A percentile compares a stretch with the other conserved stretches of the same genome.
These are phyloP conservation scores for Albula goreensis DNA, from an alignment of 2,113 vertebrate species.

Conservation along the genomic window DNA sequence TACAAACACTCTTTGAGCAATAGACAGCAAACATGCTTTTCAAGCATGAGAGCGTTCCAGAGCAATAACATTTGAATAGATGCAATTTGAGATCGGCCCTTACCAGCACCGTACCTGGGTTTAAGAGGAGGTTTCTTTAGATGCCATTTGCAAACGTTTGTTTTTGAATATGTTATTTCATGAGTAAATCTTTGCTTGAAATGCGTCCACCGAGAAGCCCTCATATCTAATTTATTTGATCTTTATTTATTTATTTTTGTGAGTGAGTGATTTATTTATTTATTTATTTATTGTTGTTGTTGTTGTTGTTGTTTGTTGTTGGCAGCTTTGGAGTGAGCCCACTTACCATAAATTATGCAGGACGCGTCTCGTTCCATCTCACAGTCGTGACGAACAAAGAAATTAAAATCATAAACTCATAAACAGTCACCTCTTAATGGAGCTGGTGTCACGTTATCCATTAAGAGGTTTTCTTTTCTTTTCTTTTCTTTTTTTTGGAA, in stretches of 20 bases:
- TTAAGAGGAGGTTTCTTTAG: neutral
- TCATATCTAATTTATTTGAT: conserved; percentile 59
- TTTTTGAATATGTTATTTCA: conserved; percentile 34
- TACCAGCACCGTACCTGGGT: neutral
- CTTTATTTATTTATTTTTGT: conserved; percentile 39
- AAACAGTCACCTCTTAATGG: neutral
- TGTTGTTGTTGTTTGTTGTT: conserved; percentile 31
- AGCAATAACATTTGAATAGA: conserved; percentile 46
- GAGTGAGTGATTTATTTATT: conserved; percentile 22
- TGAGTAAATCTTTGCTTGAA: conserved; percentile 10
- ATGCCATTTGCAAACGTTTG: conserved; percentile 43
- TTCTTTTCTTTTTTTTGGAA: no score
- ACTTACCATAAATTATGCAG: conserved; percentile 60
- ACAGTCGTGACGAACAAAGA: conserved; percentile 29
- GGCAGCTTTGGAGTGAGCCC: conserved; percentile 43
- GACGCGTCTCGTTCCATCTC: conserved; percentile 40
- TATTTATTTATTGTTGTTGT: neutral
- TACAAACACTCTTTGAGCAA: conserved; percentile 49
- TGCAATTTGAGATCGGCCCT: conserved; percentile 35
- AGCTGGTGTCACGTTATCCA: neutral
- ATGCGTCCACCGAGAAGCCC: conserved; percentile 20
- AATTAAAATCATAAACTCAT: conserved; percentile 17
- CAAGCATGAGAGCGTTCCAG: conserved; percentile 30
- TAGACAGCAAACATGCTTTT: conserved; percentile 30
- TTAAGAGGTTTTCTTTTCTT: no score